Evolutionary conservation across 2,113 vertebrate genomes (phyloP).

Genomic region (Mastomys coucha): DNA sequence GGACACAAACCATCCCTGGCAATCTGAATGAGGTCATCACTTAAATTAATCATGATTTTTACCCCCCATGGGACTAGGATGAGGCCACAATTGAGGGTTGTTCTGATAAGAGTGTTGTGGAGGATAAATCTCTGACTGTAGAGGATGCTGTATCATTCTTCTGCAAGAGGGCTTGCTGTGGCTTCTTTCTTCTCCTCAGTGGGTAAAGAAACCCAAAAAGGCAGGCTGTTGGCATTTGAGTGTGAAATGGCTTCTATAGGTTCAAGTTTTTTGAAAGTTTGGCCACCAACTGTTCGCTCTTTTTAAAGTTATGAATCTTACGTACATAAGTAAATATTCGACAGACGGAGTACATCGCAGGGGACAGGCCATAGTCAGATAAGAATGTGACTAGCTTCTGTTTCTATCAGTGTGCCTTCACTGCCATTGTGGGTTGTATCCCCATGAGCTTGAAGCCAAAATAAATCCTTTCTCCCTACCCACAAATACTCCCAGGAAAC

Average conservation of each 20-base stretch:
- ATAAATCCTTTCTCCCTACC: background rate
- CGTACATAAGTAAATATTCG: background rate
- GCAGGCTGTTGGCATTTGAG: background rate
- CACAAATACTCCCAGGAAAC: background rate
- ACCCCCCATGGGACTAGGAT: background rate
- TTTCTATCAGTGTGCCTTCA: no score
- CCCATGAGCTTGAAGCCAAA: background rate
- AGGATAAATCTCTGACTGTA: background rate
- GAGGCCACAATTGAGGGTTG: background rate
- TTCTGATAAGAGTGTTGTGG: background rate
- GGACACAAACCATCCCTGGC: background rate
- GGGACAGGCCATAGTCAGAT: background rate
- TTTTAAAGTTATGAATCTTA: background rate
- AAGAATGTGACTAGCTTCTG: background rate
- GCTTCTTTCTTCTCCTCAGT: background rate
- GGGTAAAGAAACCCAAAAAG: background rate
- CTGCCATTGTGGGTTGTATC: no score
- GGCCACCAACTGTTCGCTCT: background rate
- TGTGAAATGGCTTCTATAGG: background rate
- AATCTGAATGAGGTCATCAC: background rate
- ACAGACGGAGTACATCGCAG: no score
- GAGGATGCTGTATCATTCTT: background rate
- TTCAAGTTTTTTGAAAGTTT: background rate
- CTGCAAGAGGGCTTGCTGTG: background rate
- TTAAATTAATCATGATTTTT: background rate